phyloP scores from a whole-genome alignment of 37 sponge, comb jelly and placozoan species.

The Ianthella basta region DNA sequence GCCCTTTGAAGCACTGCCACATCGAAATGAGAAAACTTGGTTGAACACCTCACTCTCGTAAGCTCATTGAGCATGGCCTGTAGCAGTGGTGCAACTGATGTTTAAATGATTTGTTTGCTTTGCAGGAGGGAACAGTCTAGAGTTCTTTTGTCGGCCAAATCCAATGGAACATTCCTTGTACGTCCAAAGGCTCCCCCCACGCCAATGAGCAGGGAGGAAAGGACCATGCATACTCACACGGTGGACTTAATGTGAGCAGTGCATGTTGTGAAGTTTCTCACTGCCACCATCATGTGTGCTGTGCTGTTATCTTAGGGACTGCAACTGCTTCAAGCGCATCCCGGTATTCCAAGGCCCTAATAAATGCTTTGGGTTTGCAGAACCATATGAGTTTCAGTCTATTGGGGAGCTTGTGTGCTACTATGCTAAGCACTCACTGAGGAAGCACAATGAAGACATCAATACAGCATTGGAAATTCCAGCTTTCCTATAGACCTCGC shows the following conservation, averaged over 20 bases:
- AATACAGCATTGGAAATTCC: constrained; percentile 1
- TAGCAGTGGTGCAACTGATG: too few species aligned
- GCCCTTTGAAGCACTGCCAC: constrained; percentile 34
- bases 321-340: constrained; percentile 43
- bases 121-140: constrained; percentile 59
- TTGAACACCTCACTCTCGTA: constrained; percentile 32
- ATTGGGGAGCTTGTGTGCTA: constrained; percentile 63
- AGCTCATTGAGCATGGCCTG: not conserved
- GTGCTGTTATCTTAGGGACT: not conserved
- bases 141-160: constrained; percentile 36
- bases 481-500: constrained; percentile 4
- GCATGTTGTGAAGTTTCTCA: too few species aligned
- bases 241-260: constrained; percentile 74
- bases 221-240: constrained; percentile 59
- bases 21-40: constrained; percentile 53
- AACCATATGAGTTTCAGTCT: constrained; percentile 78
- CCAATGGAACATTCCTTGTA: constrained; percentile 78
- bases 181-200: constrained; percentile 61
- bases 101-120: too few species aligned
- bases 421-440: constrained; percentile 79
- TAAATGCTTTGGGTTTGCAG: constrained; percentile 85
- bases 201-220: constrained; percentile 9
- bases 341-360: constrained; percentile 65
- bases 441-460: constrained; percentile 81
- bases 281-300: too few species aligned